phyloP scores from a whole-genome alignment of 2,888 invertebrate species.

The Hesperia comma region DNA sequence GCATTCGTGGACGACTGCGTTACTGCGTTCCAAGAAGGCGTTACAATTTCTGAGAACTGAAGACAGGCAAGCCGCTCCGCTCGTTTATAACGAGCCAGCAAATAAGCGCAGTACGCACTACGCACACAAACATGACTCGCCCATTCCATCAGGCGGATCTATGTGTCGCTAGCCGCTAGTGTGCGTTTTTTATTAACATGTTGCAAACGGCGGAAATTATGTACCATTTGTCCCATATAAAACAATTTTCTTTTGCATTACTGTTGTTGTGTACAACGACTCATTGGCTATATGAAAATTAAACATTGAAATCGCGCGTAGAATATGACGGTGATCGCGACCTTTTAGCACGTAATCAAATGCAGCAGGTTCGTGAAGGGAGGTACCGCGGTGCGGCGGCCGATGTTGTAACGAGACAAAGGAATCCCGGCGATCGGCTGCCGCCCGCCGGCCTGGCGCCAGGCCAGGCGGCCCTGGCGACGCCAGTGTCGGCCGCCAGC shows the following conservation, averaged over 20 bases:
- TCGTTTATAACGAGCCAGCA: slow-evolving; percentile 71
- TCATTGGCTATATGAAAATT: neutral
- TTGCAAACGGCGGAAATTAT: slow-evolving; percentile 36
- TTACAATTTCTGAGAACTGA: slow-evolving; percentile 82
- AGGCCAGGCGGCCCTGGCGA: slow-evolving; percentile 82
- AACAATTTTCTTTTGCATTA: slow-evolving; percentile 1
- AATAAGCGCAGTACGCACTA: slow-evolving; percentile 74
- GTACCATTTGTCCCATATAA: neutral
- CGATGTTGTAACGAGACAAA: slow-evolving; percentile 74
- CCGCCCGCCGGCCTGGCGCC: slow-evolving; percentile 84
- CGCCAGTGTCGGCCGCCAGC: slow-evolving; percentile 63
- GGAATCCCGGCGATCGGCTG: slow-evolving; percentile 80
- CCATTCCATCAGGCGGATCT: slow-evolving; percentile 45
- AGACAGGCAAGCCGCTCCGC: slow-evolving; percentile 76
- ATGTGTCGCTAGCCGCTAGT: slow-evolving; percentile 47
- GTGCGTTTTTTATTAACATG: slow-evolving; percentile 48
- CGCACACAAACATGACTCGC: slow-evolving; percentile 52
- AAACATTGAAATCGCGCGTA: neutral
- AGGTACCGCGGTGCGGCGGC: slow-evolving; percentile 20
- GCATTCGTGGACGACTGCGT: slow-evolving; percentile 70
- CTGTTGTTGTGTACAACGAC: neutral
- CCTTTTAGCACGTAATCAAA: slow-evolving; percentile 23
- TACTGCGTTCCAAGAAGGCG: slow-evolving; percentile 82
- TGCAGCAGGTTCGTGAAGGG: slow-evolving; percentile 23
- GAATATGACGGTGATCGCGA: slow-evolving; percentile 14